These are phyloP conservation scores for Chaetodon trifascialis DNA, from an alignment of 2,113 vertebrate species.

Conservation along the genomic window DNA sequence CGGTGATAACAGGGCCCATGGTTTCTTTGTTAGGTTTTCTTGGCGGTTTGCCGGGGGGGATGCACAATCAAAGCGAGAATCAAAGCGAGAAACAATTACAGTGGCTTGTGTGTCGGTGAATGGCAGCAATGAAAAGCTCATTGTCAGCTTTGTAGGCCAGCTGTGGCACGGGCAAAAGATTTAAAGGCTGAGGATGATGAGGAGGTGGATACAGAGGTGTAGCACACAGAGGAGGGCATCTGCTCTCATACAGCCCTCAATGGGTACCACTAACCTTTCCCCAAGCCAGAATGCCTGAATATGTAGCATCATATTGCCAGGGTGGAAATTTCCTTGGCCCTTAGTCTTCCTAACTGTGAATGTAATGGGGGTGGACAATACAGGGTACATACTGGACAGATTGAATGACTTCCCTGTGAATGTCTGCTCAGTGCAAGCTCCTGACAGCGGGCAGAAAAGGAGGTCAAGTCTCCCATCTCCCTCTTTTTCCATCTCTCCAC, in stretches of 20 bases:
- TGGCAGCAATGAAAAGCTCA: constrained; percentile 70
- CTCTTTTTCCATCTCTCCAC: constrained; percentile 27
- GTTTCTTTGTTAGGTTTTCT: constrained; percentile 55
- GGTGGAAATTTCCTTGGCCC: constrained; percentile 9
- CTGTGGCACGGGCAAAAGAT: constrained; percentile 59
- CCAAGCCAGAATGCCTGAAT: constrained; percentile 18
- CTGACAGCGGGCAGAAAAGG: constrained; percentile 33
- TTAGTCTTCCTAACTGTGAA: not conserved
- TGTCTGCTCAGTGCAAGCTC: constrained; percentile 14
- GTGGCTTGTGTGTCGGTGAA: constrained; percentile 69
- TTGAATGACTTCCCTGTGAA: constrained; percentile 25
- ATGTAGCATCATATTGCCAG: constrained; percentile 19
- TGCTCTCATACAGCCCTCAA: constrained; percentile 33
- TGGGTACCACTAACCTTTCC: constrained; percentile 27
- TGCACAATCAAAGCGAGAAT: constrained; percentile 65
- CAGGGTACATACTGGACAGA: constrained; percentile 1
- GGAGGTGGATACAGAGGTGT: constrained; percentile 33
- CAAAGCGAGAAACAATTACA: constrained; percentile 69
- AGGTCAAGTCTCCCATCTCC: constrained; percentile 48
- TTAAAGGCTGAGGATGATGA: constrained; percentile 45
- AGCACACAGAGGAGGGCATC: constrained; percentile 40
- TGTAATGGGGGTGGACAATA: not conserved
- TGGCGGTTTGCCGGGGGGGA: constrained; percentile 54
- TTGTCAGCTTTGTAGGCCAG: constrained; percentile 65
- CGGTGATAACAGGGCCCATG: constrained; percentile 35